Conservation (phyloP, 2,113 vertebrate genomes). For the mouse (Mus musculus) region DNA sequence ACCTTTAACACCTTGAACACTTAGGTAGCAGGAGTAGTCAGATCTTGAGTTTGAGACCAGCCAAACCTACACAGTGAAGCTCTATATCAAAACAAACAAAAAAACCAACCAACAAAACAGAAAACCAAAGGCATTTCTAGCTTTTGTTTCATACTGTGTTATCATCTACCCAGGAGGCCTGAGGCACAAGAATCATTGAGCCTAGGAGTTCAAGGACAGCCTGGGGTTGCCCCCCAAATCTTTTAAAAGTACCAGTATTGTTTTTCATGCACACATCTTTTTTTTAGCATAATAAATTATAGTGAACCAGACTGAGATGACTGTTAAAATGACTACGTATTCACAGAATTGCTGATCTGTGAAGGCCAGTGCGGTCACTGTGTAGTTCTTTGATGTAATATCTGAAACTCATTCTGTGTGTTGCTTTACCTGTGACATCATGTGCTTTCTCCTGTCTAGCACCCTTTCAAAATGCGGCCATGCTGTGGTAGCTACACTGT, state of each 20-base stretch:
- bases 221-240: neutral
- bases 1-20: neutral
- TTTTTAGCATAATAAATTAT: conserved; percentile 24
- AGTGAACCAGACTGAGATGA: neutral
- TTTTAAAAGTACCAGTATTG: neutral
- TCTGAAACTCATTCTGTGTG: neutral
- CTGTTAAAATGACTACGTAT: conserved; percentile 32
- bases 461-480: conserved; percentile 96
- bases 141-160: neutral
- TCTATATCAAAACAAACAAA: neutral
- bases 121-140: neutral
- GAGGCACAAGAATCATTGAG: neutral
- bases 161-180: neutral
- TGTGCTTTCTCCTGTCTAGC: conserved; percentile 85
- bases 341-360: neutral
- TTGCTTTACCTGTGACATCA: neutral
- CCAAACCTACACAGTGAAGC: neutral
- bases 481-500: conserved; percentile 94
- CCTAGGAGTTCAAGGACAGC: neutral
- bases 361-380: neutral
- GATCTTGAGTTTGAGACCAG: neutral
- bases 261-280: neutral
- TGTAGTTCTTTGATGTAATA: neutral
- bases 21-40: neutral
- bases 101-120: neutral